Evolutionary conservation across 2,888 invertebrate species (phyloP).

Genomic region (Patella ulyssiponensis): DNA sequence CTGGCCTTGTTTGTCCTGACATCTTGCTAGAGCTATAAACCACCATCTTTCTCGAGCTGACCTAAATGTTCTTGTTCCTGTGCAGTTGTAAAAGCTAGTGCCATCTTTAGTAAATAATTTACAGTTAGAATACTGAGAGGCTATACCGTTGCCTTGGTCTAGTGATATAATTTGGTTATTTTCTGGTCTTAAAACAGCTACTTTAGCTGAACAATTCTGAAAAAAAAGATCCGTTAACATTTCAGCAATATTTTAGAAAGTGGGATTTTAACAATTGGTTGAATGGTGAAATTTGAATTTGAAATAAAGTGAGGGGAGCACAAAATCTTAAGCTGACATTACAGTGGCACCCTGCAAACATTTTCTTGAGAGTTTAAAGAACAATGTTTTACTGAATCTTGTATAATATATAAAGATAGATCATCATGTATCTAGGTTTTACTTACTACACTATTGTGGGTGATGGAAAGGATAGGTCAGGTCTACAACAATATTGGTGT

Average conservation of each 20-base stretch:
- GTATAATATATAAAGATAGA: no score
- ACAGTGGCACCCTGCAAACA: no score
- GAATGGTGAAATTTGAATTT: background rate
- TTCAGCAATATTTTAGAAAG: background rate
- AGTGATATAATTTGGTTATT: background rate
- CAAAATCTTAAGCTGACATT: no score
- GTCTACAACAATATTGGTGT: no score
- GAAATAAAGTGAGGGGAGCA: no score
- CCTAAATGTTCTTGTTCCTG: constrained; percentile 77
- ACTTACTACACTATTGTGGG: no score
- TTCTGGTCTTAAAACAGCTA: background rate
- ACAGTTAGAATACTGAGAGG: background rate
- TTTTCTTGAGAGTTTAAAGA: no score
- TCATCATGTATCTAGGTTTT: no score
- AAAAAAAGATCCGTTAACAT: constrained; percentile 1
- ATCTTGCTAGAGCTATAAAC: constrained; percentile 90
- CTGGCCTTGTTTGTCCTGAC: constrained; percentile 76
- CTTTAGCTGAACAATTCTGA: constrained; percentile 8
- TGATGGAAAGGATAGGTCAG: no score
- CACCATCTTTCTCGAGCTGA: constrained; percentile 93
- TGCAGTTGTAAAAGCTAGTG: constrained; percentile 58
- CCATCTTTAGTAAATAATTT: constrained; percentile 24
- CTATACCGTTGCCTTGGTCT: background rate
- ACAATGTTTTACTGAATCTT: no score
- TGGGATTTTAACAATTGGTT: background rate